These are phyloP conservation scores for Scalopus aquaticus DNA, from an alignment of 2,113 vertebrate species.

Conservation along the genomic window DNA sequence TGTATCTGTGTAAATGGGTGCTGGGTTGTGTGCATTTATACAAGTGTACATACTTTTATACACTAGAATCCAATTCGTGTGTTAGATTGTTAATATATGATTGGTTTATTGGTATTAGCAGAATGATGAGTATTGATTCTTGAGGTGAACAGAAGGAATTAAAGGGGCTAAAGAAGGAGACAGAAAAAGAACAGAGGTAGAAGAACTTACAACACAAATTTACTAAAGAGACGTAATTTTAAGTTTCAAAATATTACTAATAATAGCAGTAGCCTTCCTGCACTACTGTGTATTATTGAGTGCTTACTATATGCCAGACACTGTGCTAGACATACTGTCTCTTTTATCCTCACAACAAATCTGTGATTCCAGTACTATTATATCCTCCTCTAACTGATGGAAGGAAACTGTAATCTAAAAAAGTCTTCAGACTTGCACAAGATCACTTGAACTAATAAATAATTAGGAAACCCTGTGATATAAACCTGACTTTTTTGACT, in stretches of 20 bases:
- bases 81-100: neutral
- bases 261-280: neutral
- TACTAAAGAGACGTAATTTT: neutral
- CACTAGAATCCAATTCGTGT: neutral
- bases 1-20: neutral
- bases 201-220: neutral
- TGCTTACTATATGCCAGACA: neutral
- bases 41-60: neutral
- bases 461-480: neutral
- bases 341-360: neutral
- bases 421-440: conserved; percentile 30
- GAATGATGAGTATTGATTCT: neutral
- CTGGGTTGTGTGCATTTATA: neutral
- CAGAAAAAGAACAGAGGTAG: neutral
- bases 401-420: neutral
- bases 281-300: neutral
- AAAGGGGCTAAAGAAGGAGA: neutral
- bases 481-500: neutral
- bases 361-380: neutral
- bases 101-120: neutral
- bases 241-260: neutral
- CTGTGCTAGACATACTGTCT: neutral
- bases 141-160: neutral
- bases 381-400: neutral
- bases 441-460: neutral